Conservation (phyloP, 2,113 vertebrate genomes). For the Carollia perspicillata region DNA sequence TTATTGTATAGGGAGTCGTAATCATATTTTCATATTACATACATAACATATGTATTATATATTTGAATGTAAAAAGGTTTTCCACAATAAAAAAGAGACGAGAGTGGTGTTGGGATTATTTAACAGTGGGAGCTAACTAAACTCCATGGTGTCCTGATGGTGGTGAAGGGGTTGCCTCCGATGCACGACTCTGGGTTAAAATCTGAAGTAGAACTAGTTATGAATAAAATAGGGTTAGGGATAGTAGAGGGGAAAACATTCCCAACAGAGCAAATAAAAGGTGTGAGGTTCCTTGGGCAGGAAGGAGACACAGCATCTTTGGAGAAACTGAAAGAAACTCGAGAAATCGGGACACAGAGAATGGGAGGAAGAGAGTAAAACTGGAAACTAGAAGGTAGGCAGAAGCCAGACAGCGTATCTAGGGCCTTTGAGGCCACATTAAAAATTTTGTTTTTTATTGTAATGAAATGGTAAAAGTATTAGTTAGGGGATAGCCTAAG, state of each 20-base stretch:
- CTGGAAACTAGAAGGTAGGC: neutral
- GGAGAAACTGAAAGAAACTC: neutral
- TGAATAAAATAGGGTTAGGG: neutral
- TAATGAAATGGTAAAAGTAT: neutral
- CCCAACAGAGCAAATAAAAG: neutral
- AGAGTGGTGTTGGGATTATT: neutral
- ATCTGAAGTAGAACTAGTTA: neutral
- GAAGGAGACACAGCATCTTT: neutral
- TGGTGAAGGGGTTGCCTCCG: neutral
- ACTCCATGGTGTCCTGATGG: neutral
- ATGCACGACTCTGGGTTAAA: neutral
- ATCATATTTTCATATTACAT: neutral
- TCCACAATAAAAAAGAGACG: neutral
- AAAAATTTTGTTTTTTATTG: neutral
- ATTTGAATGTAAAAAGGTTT: neutral
- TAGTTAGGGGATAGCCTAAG: neutral
- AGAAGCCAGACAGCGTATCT: neutral
- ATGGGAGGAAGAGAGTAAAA: neutral
- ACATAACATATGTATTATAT: neutral
- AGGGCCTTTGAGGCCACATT: neutral
- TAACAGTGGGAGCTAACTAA: neutral
- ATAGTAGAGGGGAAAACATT: neutral
- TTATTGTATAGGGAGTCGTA: neutral
- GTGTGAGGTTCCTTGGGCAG: neutral
- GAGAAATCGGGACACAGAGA: neutral